Evolutionary conservation across 2,797 vertebrate species (phyloP), one percentile per base, ranked within the genome.

Genomic region (Eidolon dupreanum): DNA sequence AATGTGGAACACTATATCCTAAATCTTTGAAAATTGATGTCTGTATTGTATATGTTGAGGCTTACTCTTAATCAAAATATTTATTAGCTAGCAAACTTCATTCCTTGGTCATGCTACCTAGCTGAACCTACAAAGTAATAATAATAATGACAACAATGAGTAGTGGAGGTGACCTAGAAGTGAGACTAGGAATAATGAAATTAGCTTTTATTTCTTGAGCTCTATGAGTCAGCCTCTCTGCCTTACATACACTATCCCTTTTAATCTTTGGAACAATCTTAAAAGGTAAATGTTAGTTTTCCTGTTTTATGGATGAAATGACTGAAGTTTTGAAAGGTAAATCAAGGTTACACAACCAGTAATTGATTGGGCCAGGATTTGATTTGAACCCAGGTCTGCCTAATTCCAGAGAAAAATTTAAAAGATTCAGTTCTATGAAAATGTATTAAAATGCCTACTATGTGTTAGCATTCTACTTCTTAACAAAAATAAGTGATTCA

Each of bases 241-340:
- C 46, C 93, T 94, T 91, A 74, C 5, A 90, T 83, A 92, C 26
- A 95, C 1, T 28, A 61, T 71, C 28, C 13, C 15, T 93, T 91
- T 92, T 70, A 92, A 92, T 53, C n/a, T 43, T 88, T 77, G 94
- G 61, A 88, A 57, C 65, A 87, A 28, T 20, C 49, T 94, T 96
- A 61, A 90, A 88, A 79, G 22, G 20, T 87, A 95, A 95, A 96
- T 61, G 66, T 84, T 93, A 66, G 90, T 75, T 95, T 94, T 78
- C 38, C 31, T 96, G 3, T 75, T 77, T 57, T 85, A 78, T 84
- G 26, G 73, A 75, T 92, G 8, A 92, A 38, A 6, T 94, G 79
- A 83, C 63, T 74, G n/a, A 94, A 17, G 22, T 95, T 90, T 88
- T 73, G 24, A 81, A 65, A 92, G 66, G n/a, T 92, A 95, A 75